Evolutionary conservation across 2,113 vertebrate genomes (phyloP).

Genomic region (Engystomops pustulosus): DNA sequence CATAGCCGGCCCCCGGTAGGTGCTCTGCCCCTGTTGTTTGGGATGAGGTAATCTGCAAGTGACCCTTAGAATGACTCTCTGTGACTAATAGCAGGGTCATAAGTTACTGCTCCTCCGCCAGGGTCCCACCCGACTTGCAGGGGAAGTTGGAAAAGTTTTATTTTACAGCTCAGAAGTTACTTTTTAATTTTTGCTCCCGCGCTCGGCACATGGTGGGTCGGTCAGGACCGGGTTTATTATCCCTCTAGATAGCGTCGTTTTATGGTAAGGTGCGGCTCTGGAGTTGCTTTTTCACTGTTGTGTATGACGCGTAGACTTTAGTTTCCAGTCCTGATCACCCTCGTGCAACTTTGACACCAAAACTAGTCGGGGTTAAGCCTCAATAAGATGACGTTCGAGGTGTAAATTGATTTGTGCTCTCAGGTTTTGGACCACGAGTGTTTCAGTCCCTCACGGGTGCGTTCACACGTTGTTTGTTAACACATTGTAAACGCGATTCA

Average conservation of each 20-base stretch:
- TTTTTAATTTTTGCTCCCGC: not conserved
- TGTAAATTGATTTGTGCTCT: no score
- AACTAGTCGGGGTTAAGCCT: no score
- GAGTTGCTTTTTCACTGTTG: not conserved
- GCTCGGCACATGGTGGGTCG: not conserved
- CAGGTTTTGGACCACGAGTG: no score
- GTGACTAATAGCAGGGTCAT: constrained; percentile 24
- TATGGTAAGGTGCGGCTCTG: not conserved
- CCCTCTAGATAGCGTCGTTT: no score
- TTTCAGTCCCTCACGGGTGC: no score
- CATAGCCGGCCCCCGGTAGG: not conserved
- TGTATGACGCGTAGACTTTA: not conserved
- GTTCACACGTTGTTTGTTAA: no score
- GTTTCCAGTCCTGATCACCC: no score
- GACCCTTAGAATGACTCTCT: not conserved
- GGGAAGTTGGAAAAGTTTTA: not conserved
- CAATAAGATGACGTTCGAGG: no score
- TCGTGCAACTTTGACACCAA: no score
- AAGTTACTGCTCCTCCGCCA: not conserved
- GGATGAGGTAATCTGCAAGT: constrained; percentile 1
- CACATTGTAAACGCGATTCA: no score
- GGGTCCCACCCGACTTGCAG: not conserved
- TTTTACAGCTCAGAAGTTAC: not conserved
- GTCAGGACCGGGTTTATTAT: no score
- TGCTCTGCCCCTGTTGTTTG: not conserved